A percentile compares a stretch with the other conserved stretches of the same genome.
Conservation (phyloP, 2,888 invertebrate species). For the Tolmerus cingulatus region DNA sequence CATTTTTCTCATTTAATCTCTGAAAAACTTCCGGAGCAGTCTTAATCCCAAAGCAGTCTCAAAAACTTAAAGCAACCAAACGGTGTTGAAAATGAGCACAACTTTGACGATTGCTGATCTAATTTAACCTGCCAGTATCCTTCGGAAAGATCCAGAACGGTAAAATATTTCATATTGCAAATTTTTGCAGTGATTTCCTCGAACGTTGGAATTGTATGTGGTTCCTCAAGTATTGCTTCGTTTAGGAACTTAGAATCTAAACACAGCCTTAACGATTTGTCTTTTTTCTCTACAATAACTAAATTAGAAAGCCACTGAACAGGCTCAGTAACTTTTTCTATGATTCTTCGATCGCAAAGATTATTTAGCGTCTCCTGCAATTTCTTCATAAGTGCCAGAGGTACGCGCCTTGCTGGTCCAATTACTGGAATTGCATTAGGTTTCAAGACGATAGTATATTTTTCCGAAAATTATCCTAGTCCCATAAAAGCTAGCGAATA, state of each 20-base stretch:
- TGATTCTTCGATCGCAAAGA: not conserved
- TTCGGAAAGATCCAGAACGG: slow-evolving; percentile 51
- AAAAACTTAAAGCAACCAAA: slow-evolving; percentile 11
- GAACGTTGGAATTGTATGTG: slow-evolving; percentile 52
- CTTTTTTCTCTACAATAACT: slow-evolving; percentile 50
- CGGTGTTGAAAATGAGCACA: slow-evolving; percentile 52
- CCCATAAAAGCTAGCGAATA: not conserved
- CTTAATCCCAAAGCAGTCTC: not conserved
- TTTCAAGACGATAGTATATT: not conserved
- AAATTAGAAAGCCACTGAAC: slow-evolving; percentile 22
- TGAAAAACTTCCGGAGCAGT: slow-evolving; percentile 46
- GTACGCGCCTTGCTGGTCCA: no score
- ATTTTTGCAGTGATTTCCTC: slow-evolving; percentile 51
- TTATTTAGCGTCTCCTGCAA: not conserved
- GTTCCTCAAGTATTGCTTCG: slow-evolving; percentile 49
- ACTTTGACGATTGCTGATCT: slow-evolving; percentile 44
- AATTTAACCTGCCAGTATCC: slow-evolving; percentile 42
- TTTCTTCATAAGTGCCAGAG: no score
- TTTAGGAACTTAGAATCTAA: slow-evolving; percentile 49
- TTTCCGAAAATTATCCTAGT: not conserved
- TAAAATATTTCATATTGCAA: slow-evolving; percentile 50
- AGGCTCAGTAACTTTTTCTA: not conserved
- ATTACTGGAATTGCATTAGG: no score
- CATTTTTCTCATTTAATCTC: slow-evolving; percentile 32
- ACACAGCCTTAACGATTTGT: slow-evolving; percentile 34